These are phyloP conservation scores for Crotalus viridis DNA, from an alignment of 2,113 vertebrate genomes.

Conservation along the genomic window DNA sequence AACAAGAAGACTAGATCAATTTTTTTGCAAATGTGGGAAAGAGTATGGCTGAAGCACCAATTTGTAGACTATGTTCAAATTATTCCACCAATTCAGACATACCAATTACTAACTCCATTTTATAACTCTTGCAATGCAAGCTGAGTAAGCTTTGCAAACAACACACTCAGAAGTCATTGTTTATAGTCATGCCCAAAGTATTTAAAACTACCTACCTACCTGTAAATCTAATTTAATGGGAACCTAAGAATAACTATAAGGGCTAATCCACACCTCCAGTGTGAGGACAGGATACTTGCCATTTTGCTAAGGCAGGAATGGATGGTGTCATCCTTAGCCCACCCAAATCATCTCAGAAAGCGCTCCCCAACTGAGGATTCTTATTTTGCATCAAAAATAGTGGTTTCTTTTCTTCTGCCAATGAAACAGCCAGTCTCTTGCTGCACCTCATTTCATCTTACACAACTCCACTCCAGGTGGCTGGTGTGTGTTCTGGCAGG, in stretches of 20 bases:
- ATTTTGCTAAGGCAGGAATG: neutral
- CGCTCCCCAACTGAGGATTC: neutral
- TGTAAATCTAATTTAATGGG: neutral
- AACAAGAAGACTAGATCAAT: conserved; percentile 20
- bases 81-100: neutral
- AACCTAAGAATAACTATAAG: neutral
- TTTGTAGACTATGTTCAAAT: neutral
- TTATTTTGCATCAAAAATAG: neutral
- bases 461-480: neutral
- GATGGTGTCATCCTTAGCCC: neutral
- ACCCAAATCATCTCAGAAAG: neutral
- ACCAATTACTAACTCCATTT: neutral
- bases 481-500: neutral
- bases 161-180: neutral
- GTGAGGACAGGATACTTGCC: neutral
- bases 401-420: neutral
- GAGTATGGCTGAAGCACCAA: neutral
- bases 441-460: neutral
- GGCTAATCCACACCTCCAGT: neutral
- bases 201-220: neutral
- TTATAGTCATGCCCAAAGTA: neutral
- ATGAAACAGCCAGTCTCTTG: neutral
- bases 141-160: neutral
- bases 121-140: neutral
- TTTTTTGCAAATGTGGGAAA: accelerated